These are phyloP conservation scores for Clarias magur DNA, from an alignment of 2,113 vertebrate species.

Conservation along the genomic window DNA sequence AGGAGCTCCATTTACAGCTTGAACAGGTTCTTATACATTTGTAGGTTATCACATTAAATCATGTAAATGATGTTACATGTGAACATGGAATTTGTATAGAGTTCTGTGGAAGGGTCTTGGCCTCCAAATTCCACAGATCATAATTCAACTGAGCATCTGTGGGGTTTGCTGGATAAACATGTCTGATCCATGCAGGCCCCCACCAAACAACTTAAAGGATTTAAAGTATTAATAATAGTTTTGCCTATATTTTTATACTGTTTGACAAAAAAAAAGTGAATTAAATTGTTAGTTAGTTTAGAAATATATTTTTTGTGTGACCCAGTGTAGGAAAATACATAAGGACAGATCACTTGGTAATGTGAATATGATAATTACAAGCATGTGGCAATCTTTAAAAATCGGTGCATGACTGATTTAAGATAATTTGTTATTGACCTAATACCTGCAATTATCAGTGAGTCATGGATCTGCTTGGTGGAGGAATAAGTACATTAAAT, in stretches of 20 bases:
- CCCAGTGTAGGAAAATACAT: slow-evolving; percentile 26
- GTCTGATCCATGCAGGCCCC: no score
- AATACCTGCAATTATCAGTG: slow-evolving; percentile 41
- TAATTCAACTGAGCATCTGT: no score
- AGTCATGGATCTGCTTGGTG: slow-evolving; percentile 5
- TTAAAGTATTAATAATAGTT: no score
- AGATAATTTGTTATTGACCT: slow-evolving; percentile 34
- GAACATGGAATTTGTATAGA: not conserved
- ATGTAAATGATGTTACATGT: not conserved
- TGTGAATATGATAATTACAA: slow-evolving; percentile 48
- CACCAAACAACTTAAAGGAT: no score
- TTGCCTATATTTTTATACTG: no score
- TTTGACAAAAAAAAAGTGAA: no score
- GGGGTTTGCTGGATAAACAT: no score
- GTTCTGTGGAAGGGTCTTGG: not conserved
- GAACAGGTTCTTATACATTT: not conserved
- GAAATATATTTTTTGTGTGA: slow-evolving; percentile 1
- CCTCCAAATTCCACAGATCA: no score
- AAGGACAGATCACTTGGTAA: slow-evolving; percentile 31
- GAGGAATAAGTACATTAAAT: not conserved
- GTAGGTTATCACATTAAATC: not conserved
- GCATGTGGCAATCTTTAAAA: slow-evolving; percentile 46
- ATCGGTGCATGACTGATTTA: slow-evolving; percentile 28
- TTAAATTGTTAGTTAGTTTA: no score
- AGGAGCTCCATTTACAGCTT: not conserved